A percentile compares a stretch with the other conserved stretches of the same genome.
These are phyloP conservation scores for Caenorhabditis briggsae DNA, from an alignment of 1,140 invertebrate species.

Conservation along the genomic window DNA sequence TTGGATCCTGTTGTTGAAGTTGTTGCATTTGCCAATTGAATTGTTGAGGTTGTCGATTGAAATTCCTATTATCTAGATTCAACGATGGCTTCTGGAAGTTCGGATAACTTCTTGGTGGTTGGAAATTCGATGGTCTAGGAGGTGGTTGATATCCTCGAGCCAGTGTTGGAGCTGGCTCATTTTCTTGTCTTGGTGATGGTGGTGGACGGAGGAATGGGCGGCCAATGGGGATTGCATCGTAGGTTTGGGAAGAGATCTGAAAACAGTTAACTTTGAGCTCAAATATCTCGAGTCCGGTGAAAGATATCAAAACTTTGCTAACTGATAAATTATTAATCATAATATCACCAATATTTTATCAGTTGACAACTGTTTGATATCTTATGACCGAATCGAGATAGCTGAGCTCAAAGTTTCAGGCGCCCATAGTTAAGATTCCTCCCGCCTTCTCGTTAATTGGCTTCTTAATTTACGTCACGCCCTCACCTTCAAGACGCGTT, in stretches of 20 bases:
- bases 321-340: too few relatives aligned
- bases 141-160: slow-evolving; percentile 59
- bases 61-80: neutral
- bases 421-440: too few relatives aligned
- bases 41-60: neutral
- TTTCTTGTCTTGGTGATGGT: neutral
- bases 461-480: too few relatives aligned
- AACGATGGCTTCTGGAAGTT: slow-evolving; percentile 9
- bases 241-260: slow-evolving; percentile 46
- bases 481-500: too few relatives aligned
- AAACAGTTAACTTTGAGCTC: neutral
- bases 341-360: too few relatives aligned
- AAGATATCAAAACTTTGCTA: too few relatives aligned
- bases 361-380: too few relatives aligned
- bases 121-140: slow-evolving; percentile 28
- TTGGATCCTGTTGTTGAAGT: slow-evolving; percentile 24
- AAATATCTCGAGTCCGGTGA: too few relatives aligned
- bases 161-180: slow-evolving; percentile 15
- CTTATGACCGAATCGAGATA: too few relatives aligned
- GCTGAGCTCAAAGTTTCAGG: too few relatives aligned
- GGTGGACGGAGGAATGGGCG: slow-evolving; percentile 22
- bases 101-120: slow-evolving; percentile 55
- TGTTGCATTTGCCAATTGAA: slow-evolving; percentile 51
- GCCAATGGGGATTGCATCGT: slow-evolving; percentile 49
- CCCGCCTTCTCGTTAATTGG: too few relatives aligned